Conservation (phyloP, 1,140 invertebrate genomes). For the Harlomillsia oculata region DNA sequence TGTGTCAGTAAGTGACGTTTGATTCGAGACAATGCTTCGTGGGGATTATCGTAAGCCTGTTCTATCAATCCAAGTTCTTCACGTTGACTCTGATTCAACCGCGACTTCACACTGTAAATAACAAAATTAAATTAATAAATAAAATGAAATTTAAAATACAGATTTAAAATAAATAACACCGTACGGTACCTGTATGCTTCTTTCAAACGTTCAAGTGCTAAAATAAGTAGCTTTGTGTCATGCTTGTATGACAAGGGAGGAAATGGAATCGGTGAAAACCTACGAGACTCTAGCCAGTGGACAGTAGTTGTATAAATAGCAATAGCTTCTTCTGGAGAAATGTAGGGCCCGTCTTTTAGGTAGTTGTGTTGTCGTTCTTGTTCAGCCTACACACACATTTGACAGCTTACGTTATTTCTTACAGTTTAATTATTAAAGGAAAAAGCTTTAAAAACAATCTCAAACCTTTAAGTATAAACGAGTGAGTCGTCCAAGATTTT, state of each 20-base stretch:
- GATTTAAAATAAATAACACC: no score
- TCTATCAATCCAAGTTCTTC: conserved; percentile 98
- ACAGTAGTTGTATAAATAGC: conserved; percentile 99
- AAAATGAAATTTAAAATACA: not conserved
- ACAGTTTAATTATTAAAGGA: not conserved
- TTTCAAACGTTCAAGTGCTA: conserved; percentile 92
- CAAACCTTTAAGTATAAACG: conserved; percentile 79
- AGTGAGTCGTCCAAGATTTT: conserved; percentile 94
- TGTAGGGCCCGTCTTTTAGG: conserved; percentile 97
- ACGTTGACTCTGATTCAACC: conserved; percentile 95
- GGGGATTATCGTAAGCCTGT: conserved; percentile 99
- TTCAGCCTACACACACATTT: no score
- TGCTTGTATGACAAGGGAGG: conserved; percentile 98
- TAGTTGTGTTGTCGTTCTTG: conserved; percentile 99
- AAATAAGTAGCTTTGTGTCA: conserved; percentile 94
- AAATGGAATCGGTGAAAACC: conserved; percentile 98
- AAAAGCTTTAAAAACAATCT: conserved; percentile 3
- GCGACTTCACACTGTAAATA: conserved; percentile 79
- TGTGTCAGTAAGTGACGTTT: conserved; percentile 98
- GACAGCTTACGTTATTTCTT: no score
- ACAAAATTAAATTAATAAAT: conserved; percentile 9
- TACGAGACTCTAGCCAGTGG: conserved; percentile 95
- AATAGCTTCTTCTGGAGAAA: conserved; percentile 97
- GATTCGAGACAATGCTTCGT: conserved; percentile 96
- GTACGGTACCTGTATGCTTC: conserved; percentile 75